Evolutionary conservation across 2,888 invertebrate species (phyloP).

Genomic region (Choreutis nemorana): DNA sequence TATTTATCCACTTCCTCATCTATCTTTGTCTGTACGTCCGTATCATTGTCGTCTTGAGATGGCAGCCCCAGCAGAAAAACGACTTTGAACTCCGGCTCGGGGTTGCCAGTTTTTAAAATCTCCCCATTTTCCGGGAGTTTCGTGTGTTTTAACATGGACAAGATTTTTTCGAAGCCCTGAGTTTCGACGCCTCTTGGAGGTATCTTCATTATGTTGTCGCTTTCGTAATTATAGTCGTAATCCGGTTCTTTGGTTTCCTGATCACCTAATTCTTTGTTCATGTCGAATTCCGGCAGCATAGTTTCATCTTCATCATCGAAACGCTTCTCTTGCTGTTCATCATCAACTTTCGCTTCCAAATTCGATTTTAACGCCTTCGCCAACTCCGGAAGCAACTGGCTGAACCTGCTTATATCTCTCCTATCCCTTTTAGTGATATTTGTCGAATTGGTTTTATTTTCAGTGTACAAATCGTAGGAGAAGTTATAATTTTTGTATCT

Average conservation of each 20-base stretch:
- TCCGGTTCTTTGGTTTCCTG: constrained; percentile 16
- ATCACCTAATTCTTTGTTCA: constrained; percentile 44
- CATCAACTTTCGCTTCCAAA: constrained; percentile 26
- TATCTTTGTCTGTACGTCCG: constrained; percentile 69
- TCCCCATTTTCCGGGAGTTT: constrained; percentile 22
- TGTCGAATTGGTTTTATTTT: constrained; percentile 12
- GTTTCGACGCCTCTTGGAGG: constrained; percentile 42
- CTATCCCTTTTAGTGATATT: constrained; percentile 22
- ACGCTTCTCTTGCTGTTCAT: constrained; percentile 30
- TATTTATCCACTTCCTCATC: constrained; percentile 71
- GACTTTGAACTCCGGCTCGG: constrained; percentile 34
- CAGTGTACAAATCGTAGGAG: constrained; percentile 32
- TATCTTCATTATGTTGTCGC: constrained; percentile 56
- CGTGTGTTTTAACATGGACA: constrained; percentile 28
- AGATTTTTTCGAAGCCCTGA: constrained; percentile 29
- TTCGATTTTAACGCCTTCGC: constrained; percentile 37
- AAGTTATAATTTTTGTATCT: constrained; percentile 46
- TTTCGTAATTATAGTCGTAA: constrained; percentile 35
- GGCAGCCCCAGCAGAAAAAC: constrained; percentile 70
- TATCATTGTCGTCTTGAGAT: constrained; percentile 57
- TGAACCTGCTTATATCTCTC: constrained; percentile 33
- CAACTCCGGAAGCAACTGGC: constrained; percentile 36
- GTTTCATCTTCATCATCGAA: constrained; percentile 35
- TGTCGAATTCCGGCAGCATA: constrained; percentile 46
- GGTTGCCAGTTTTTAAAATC: constrained; percentile 14